Evolutionary conservation across 2,113 vertebrate species (phyloP).

Genomic region (Trematocara nigrifrons): DNA sequence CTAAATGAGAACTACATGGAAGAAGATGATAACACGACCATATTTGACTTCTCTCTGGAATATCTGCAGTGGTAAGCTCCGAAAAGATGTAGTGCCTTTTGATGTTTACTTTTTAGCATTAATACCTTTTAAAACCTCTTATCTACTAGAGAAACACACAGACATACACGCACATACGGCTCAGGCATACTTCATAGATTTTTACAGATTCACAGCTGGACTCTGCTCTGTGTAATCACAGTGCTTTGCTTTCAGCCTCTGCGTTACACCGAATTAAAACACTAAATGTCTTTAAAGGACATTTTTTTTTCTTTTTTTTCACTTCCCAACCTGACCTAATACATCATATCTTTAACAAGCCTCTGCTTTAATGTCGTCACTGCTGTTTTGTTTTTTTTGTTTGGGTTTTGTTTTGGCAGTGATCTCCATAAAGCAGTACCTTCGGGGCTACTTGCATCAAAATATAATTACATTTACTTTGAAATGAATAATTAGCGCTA

Average conservation of each 20-base stretch:
- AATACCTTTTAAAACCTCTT: background rate
- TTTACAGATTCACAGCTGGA: background rate
- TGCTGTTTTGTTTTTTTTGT: background rate
- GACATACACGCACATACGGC: background rate
- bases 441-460: slow-evolving; percentile 2
- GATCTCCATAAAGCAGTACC: background rate
- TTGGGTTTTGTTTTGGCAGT: background rate
- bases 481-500: slow-evolving; percentile 9
- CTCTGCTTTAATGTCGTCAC: background rate
- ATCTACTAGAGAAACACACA: background rate
- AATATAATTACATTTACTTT: slow-evolving; percentile 30
- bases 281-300: background rate
- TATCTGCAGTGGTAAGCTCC: slow-evolving; percentile 88
- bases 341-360: background rate
- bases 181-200: background rate
- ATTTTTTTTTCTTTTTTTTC: background rate
- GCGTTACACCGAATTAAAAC: background rate
- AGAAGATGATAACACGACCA: slow-evolving; percentile 94
- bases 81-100: background rate
- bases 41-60: slow-evolving; percentile 83
- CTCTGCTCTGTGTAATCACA: background rate
- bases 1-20: slow-evolving; percentile 93
- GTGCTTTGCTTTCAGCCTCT: background rate
- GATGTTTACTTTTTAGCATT: background rate
- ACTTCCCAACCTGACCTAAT: background rate